Evolutionary conservation across 1,140 invertebrate species (phyloP).

Genomic region (Tetramorium alpestre): DNA sequence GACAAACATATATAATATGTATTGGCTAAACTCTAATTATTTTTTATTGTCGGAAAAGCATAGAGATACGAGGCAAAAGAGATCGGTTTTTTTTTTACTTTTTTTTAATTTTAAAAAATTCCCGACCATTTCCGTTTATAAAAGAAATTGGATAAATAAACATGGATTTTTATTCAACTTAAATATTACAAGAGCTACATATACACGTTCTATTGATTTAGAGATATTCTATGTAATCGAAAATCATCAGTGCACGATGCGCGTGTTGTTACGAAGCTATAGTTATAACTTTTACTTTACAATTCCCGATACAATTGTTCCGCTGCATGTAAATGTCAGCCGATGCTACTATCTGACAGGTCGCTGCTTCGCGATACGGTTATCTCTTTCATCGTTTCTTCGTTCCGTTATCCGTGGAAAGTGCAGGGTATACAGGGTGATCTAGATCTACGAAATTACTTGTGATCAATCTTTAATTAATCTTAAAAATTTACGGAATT

Average conservation of each 20-base stretch:
- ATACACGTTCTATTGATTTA: too few relatives aligned
- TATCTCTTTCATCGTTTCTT: conserved; percentile 32
- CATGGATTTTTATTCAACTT: background rate
- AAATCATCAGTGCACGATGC: background rate
- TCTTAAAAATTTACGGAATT: background rate
- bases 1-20: background rate
- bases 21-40: background rate
- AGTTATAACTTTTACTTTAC: conserved; percentile 24
- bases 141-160: background rate
- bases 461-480: background rate
- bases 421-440: background rate
- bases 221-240: background rate
- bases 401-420: conserved; percentile 8
- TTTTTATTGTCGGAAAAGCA: background rate
- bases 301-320: conserved; percentile 31
- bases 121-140: background rate
- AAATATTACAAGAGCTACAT: background rate
- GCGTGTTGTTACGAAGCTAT: conserved; percentile 4
- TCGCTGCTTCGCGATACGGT: conserved; percentile 22
- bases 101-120: too few relatives aligned
- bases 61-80: background rate
- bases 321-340: conserved; percentile 43
- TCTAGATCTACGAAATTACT: background rate
- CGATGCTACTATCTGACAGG: conserved; percentile 30
- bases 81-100: background rate